Evolutionary conservation across 2,888 invertebrate genomes (phyloP), one percentile per base, ranked within the genome.

Genomic region (Stenichneumon culpator): DNA sequence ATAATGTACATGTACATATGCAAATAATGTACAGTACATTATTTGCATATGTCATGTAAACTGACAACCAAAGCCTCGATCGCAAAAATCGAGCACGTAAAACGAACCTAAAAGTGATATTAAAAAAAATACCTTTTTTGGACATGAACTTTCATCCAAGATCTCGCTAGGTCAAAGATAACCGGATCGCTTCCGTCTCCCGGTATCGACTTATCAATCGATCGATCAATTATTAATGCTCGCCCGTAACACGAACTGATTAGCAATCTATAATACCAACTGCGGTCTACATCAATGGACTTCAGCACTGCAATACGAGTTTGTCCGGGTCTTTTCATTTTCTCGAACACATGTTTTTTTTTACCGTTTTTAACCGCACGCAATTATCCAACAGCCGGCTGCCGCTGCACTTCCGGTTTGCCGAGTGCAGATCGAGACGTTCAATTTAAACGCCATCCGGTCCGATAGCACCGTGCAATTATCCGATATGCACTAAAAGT

Each of bases 371-470:
- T 54, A 50, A 73, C 25, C 36, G 77, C 22, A 11, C 57, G 22
- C 25, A 6, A 83, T 83, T 77, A 70, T 67, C 65, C 70, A 50
- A 57, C 14, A 25, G 11, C 22, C 57, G 22, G 9, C 1, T 25
- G 50, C 22, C 22, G 39, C 28, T 52, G 44, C 52, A 68, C 83
- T 86, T 83, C 86, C 86, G 82, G 83, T 60, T 63, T 74, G 50
- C n/a, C 39, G 14, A 16, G 50, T 69, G 9, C 3, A 14, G 22
- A 57, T 25, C 22, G 3, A 19, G 9, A 0, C 25, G 3, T 57
- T 25, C 9, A 2, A 7, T 57, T 57, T 14, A 25, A 50, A 68
- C 79, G 50, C 69, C 50, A 22, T 79, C 63, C 75, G 74, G 60
- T 70, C 60, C 68, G 70, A 65, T 52, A 54, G 47, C 75, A 50